Percentiles rank a stretch among this genome's conserved stretches.
phyloP scores from a whole-genome alignment of 1,140 invertebrate genomes.

The Mycetomoellerius zeteki region DNA sequence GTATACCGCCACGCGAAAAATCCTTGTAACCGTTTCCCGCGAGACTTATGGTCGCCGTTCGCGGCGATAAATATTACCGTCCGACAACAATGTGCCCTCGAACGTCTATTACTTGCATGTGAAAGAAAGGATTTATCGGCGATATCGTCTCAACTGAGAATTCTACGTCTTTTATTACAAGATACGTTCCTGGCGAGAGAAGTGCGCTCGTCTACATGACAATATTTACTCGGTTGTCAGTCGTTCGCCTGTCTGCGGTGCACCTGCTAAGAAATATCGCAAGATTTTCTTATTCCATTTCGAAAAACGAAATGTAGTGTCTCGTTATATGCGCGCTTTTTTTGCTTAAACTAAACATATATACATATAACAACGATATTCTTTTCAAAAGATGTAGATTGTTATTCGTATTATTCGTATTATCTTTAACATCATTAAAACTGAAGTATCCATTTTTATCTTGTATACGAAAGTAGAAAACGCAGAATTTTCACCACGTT shows the following conservation, averaged over 20 bases:
- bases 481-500: background rate
- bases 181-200: slow-evolving; percentile 25
- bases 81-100: slow-evolving; percentile 64
- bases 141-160: slow-evolving; percentile 55
- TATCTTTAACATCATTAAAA: background rate
- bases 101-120: slow-evolving; percentile 58
- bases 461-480: background rate
- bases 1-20: slow-evolving; percentile 55
- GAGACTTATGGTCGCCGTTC: slow-evolving; percentile 43
- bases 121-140: slow-evolving; percentile 71
- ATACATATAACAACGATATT: background rate
- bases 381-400: background rate
- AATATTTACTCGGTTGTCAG: slow-evolving; percentile 58
- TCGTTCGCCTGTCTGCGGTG: slow-evolving; percentile 16
- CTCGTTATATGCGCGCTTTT: slow-evolving; percentile 12
- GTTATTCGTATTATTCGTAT: background rate
- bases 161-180: slow-evolving; percentile 55
- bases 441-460: background rate
- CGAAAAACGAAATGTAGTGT: background rate
- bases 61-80: slow-evolving; percentile 68
- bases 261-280: slow-evolving; percentile 36
- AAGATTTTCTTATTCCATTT: slow-evolving; percentile 37
- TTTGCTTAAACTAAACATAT: background rate
- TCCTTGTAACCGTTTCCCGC: slow-evolving; percentile 69
- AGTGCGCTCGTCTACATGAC: background rate